A percentile compares a stretch with the other conserved stretches of the same genome.
Evolutionary conservation across 2,888 invertebrate genomes (phyloP).

Genomic region (Acholoe squamosa): DNA sequence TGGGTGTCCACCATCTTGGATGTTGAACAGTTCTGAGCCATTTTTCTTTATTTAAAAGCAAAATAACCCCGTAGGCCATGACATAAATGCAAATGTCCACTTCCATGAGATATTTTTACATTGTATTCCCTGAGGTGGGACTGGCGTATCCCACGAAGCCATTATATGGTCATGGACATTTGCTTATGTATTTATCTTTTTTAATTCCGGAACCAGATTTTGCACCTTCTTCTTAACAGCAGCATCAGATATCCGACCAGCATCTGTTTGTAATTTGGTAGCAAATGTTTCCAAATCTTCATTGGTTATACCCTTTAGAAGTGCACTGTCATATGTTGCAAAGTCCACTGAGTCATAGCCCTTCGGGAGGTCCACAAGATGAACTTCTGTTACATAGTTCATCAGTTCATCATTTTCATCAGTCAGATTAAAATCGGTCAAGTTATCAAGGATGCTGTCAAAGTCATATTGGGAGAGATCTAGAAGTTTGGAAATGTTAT

Average conservation of each 20-base stretch:
- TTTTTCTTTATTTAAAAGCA: too few relatives aligned
- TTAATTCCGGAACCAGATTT: background rate
- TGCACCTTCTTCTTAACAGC: background rate
- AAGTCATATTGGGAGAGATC: slow-evolving; percentile 45
- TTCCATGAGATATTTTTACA: too few relatives aligned
- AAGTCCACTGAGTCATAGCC: slow-evolving; percentile 2
- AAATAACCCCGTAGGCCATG: too few relatives aligned
- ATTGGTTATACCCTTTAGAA: background rate
- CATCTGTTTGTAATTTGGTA: background rate
- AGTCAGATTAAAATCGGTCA: background rate
- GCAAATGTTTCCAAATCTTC: background rate
- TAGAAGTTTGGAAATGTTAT: slow-evolving; percentile 18
- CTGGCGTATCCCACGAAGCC: too few relatives aligned
- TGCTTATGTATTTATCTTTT: background rate
- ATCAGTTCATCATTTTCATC: background rate
- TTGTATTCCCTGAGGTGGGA: too few relatives aligned
- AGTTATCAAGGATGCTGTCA: background rate
- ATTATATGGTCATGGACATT: too few relatives aligned
- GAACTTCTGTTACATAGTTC: background rate
- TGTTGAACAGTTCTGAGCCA: too few relatives aligned
- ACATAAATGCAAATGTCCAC: too few relatives aligned
- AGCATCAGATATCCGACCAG: background rate
- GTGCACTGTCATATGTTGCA: background rate
- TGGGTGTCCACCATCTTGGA: too few relatives aligned
- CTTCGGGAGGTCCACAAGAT: background rate